Percentiles rank a stretch among this genome's conserved stretches.
phyloP scores from a whole-genome alignment of 2,888 invertebrate genomes.

The Ypsolopha sequella region DNA sequence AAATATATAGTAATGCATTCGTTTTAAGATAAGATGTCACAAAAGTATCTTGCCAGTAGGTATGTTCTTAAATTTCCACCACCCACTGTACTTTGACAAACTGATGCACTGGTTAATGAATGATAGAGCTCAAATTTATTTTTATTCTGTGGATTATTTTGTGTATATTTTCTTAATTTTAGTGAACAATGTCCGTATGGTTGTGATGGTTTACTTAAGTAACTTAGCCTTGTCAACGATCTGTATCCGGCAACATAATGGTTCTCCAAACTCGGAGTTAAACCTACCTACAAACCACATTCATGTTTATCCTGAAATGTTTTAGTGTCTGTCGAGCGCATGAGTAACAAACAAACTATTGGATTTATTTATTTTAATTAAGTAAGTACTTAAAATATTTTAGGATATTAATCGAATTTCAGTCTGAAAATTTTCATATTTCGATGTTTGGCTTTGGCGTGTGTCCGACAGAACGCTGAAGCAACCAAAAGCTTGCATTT shows the following conservation, averaged over 20 bases:
- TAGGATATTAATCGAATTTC: too few relatives aligned
- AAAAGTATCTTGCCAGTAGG: slow-evolving; percentile 60
- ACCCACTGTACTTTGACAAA: slow-evolving; percentile 43
- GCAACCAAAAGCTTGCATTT: slow-evolving; percentile 5
- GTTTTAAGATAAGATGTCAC: slow-evolving; percentile 53
- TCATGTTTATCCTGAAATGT: neutral
- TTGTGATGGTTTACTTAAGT: slow-evolving; percentile 71
- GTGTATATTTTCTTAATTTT: slow-evolving; percentile 37
- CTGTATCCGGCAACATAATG: neutral
- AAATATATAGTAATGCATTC: slow-evolving; percentile 39
- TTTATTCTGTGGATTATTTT: slow-evolving; percentile 44
- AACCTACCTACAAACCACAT: neutral
- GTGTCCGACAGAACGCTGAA: neutral
- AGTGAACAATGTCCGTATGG: slow-evolving; percentile 64
- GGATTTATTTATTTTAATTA: too few relatives aligned
- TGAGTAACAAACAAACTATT: too few relatives aligned
- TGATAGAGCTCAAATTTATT: slow-evolving; percentile 40
- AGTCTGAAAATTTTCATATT: neutral
- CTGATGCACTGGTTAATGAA: slow-evolving; percentile 40
- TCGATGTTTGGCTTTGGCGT: neutral
- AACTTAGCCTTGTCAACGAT: slow-evolving; percentile 33
- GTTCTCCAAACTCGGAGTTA: neutral
- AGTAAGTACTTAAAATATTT: too few relatives aligned
- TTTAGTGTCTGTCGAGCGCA: neutral
- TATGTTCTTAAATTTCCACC: slow-evolving; percentile 44